phyloP scores from a whole-genome alignment of 2,797 vertebrate genomes.

The Neopelma chrysocephalum region DNA sequence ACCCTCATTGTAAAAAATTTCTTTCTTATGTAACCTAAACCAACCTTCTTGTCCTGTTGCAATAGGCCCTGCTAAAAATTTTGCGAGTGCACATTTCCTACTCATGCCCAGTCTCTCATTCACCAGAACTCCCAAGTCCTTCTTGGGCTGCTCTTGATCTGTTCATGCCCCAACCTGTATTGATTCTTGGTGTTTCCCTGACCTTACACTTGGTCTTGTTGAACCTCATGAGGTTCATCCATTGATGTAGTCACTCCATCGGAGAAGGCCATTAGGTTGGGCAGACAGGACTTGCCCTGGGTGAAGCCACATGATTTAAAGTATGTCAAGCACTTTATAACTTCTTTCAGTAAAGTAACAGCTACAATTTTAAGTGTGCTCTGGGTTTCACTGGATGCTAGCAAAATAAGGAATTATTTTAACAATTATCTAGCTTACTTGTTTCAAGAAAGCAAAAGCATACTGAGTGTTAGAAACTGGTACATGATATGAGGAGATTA shows the following conservation, averaged over 20 bases:
- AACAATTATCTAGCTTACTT: not conserved
- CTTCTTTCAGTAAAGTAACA: not conserved
- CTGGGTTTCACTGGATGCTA: not conserved
- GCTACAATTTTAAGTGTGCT: not conserved
- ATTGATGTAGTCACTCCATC: not conserved
- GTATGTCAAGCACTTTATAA: not conserved
- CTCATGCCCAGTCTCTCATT: not conserved
- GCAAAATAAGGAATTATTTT: not conserved
- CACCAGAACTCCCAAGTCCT: accelerated
- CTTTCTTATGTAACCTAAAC: not conserved
- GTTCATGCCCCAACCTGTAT: too few relatives aligned
- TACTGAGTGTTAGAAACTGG: not conserved
- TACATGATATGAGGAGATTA: not conserved
- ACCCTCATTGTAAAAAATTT: not conserved
- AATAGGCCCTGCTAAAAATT: not conserved
- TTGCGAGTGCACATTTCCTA: not conserved
- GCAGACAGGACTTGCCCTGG: not conserved
- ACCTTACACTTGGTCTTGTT: not conserved
- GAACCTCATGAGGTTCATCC: not conserved
- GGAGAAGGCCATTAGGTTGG: not conserved
- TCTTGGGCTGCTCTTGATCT: not conserved
- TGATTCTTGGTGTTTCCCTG: not conserved
- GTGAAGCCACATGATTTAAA: not conserved
- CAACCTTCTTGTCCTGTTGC: not conserved
- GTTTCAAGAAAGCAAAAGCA: not conserved